These are phyloP conservation scores for Brachyopa scutellaris DNA, from an alignment of 2,888 invertebrate species.

Conservation along the genomic window DNA sequence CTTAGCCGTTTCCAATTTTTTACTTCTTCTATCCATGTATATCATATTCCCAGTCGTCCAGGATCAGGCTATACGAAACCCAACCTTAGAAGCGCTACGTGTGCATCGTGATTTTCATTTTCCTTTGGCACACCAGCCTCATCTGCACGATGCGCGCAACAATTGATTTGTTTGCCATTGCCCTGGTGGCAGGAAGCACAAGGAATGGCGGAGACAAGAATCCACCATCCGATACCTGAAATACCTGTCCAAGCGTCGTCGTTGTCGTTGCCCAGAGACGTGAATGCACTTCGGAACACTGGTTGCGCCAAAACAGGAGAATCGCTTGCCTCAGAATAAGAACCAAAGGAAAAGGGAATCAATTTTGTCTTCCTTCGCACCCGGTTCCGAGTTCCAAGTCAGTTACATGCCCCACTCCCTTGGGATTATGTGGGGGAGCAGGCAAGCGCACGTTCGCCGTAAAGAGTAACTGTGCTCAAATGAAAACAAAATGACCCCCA, in stretches of 20 bases:
- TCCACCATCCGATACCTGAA: constrained; percentile 55
- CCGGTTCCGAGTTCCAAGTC: not conserved
- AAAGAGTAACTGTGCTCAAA: constrained; percentile 52
- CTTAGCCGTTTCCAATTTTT: too few relatives aligned
- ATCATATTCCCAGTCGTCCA: constrained; percentile 28
- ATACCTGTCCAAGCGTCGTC: constrained; percentile 62
- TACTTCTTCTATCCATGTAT: too few relatives aligned
- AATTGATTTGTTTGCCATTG: constrained; percentile 56
- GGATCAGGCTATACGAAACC: not conserved
- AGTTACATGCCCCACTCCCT: not conserved
- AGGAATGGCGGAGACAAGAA: constrained; percentile 14
- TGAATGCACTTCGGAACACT: constrained; percentile 19
- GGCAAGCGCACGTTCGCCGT: not conserved
- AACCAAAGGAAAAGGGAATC: constrained; percentile 24
- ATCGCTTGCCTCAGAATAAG: constrained; percentile 20
- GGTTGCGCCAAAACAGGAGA: constrained; percentile 31
- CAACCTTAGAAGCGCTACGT: constrained; percentile 33
- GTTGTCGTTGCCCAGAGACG: constrained; percentile 14
- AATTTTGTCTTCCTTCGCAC: constrained; percentile 29
- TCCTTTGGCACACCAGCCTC: constrained; percentile 41
- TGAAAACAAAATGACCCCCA: constrained; percentile 58
- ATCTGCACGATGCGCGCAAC: constrained; percentile 39
- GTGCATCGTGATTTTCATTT: constrained; percentile 59
- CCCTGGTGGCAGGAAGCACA: not conserved
- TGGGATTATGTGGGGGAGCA: not conserved